phyloP scores from a whole-genome alignment of 2,797 vertebrate genomes.

The Danio jaintianensis region DNA sequence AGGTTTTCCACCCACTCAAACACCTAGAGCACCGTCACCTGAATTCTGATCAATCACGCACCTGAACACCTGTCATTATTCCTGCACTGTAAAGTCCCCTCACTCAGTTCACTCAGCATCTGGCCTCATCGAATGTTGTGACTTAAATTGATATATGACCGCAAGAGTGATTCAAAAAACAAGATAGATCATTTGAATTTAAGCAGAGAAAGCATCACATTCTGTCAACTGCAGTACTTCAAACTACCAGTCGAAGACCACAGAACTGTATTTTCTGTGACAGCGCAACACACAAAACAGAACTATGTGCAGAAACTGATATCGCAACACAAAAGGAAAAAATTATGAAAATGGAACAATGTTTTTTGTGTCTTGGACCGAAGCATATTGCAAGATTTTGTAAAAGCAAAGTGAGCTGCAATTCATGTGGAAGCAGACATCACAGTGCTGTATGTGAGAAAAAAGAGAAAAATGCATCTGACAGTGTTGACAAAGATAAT shows the following conservation, averaged over 20 bases:
- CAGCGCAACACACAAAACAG: background rate
- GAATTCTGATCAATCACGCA: too few species aligned
- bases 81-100: too few species aligned
- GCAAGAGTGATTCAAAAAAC: conserved; percentile 4
- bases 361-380: background rate
- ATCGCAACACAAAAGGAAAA: background rate
- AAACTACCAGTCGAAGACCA: background rate
- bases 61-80: too few species aligned
- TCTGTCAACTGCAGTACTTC: background rate
- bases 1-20: too few species aligned
- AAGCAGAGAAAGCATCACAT: background rate
- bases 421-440: background rate
- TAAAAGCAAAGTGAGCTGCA: conserved; percentile 38
- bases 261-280: background rate
- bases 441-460: background rate
- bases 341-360: background rate
- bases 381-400: conserved; percentile 33
- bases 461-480: background rate
- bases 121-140: too few species aligned
- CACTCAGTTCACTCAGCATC: too few species aligned
- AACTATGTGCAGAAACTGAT: background rate
- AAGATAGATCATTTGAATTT: conserved; percentile 1
- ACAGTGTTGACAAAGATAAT: background rate
- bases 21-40: too few species aligned
- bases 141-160: too few species aligned